Base-by-base conservation (phyloP, 2,797 vertebrate species). In the Euphonia xanthogaster region DNA sequence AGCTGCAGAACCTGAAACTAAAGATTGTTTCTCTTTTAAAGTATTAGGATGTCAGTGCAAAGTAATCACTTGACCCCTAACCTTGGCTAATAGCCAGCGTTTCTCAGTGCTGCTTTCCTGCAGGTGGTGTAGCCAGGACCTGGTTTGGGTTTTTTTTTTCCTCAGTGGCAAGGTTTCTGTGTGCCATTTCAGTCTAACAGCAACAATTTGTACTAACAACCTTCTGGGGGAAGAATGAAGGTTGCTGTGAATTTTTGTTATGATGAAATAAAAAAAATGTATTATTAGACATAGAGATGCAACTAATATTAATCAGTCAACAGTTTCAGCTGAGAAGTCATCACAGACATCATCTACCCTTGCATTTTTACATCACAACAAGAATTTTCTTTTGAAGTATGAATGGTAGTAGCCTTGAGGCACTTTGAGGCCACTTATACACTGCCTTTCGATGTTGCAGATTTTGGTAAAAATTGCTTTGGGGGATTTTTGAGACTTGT, bases 11-110 rank as follows among this genome's bases (percentile, higher is more conserved):
- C 75, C 44, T 58, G 31, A 93, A 94, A 70, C 30, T 94, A 75
- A 79, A 91, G 54, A 42, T 81, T 67, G 20, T 90, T 97, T 92
- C 73, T 92, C 83, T 94, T 87, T 44, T 86, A 92, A 82, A 93
- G 79, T 24, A 9, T 3, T 12, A 66, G 53, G 31, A 68, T 25
- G 6, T 91, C 57, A 25, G 27, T 18, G 5, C 83, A 91, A 95
- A 50, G 37, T 75, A 61, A 60, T 92, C 63, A 65, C 10, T 76
- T 39, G 17, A 14, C 92, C 85, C 73, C 53, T 61, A 44, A 23
- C 81, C 88, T 92, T 85, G 71, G 72, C 61, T 93, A 39, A 62
- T 53, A 42, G 42, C 76, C 66, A 71, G 48, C 7, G 40, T 88
- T 94, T 93, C 67, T 93, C 44, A 86, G 44, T 23, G 60, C 62